Base-by-base conservation (phyloP, 2,113 vertebrate genomes). In the Sebastes fasciatus region DNA sequence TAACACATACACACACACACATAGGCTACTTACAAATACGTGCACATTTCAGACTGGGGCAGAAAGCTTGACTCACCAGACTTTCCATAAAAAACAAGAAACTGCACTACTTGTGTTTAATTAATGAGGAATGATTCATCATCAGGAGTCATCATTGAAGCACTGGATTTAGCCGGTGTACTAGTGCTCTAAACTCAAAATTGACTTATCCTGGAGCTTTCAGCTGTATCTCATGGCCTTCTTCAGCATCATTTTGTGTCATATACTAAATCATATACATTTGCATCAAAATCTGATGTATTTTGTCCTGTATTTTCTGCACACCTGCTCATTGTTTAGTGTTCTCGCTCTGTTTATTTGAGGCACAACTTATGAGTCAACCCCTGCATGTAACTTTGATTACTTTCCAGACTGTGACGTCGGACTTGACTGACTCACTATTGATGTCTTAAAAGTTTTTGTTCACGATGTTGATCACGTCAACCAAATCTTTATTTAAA, bases 1-100 rank as follows among this genome's bases (percentile, higher is more conserved):
- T 9, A 79, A 61, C 57, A 67, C 74, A 65, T 42, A 73, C 34
- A 76, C 77, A 60, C 64, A 52, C 23, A 83, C 21, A 80, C 17
- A 69, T 62, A 69, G 23, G 58, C 26, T 80, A 9, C 13, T 5
- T 58, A 58, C 26, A 67, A 12, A n/a, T 71, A 67, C 58, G 19
- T 70, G 21, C 48, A 71, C 65, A 26, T 52, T 54, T 66, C 34
- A 48, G 67, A 55, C 58, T 65, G 7, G 23, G 54, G 16, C 64
- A 58, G 23, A 77, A 61, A 70, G 51, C 16, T 66, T 74, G 69
- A 85, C 26, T 74, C 72, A 42, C 14, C 14, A 23, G 14, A 34
- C 19, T 54, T 72, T 67, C 40, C 45, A 34, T 65, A 63, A 60
- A 61, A 64, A 54, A 26, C 8, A 62, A 74, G 17, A 61, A 71